phyloP scores from a whole-genome alignment of 2,113 vertebrate genomes.

The Todiramphus saurophagus region DNA sequence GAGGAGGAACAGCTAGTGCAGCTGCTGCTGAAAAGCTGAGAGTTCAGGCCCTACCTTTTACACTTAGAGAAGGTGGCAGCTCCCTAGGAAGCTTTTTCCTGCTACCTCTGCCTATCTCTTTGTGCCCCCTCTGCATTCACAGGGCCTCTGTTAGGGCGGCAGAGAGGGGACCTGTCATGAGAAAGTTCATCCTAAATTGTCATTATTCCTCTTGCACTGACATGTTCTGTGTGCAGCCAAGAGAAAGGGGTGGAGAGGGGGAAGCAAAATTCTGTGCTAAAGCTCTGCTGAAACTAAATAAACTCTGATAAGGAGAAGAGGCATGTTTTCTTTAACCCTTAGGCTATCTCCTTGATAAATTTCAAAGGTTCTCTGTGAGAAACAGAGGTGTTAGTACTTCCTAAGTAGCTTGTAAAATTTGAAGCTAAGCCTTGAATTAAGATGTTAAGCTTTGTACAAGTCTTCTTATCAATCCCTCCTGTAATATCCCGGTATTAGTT shows the following conservation, averaged over 20 bases:
- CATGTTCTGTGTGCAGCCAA: background rate
- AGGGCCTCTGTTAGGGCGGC: rapidly evolving
- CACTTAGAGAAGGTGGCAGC: background rate
- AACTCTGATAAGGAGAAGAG: background rate
- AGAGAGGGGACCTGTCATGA: rapidly evolving
- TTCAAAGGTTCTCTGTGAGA: constrained; percentile 17
- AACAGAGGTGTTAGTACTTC: background rate
- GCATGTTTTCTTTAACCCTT: background rate
- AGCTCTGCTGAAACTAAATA: background rate
- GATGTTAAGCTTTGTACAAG: constrained; percentile 24
- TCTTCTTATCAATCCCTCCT: background rate
- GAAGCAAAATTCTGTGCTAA: background rate
- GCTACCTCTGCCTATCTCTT: background rate
- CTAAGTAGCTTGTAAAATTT: constrained; percentile 6
- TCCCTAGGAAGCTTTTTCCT: background rate
- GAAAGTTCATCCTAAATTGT: background rate
- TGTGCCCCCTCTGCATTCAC: background rate
- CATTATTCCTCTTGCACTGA: background rate
- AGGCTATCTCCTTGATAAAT: constrained; percentile 8
- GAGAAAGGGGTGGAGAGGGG: background rate
- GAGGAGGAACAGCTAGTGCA: background rate
- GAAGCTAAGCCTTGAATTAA: constrained; percentile 26
- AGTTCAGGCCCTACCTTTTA: background rate
- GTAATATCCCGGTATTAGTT: background rate
- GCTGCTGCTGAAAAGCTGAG: background rate